Percentiles rank a stretch among this genome's conserved stretches.
Evolutionary conservation across 1,140 invertebrate species (phyloP).

Genomic region (Aphis craccivora): DNA sequence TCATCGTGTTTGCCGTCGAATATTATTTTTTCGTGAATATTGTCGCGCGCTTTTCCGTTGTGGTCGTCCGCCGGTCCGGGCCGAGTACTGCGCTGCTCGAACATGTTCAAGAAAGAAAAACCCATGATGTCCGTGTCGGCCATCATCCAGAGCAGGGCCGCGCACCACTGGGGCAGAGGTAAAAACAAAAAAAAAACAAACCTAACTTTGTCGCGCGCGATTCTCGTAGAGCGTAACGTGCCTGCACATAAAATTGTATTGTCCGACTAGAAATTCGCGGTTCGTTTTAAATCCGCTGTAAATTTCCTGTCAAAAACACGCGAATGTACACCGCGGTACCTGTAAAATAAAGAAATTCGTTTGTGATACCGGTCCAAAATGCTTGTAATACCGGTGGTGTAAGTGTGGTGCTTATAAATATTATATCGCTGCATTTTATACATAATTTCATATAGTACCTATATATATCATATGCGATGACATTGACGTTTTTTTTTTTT

Average conservation of each 20-base stretch:
- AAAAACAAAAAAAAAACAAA: conserved; percentile 50
- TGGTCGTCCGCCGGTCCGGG: not conserved
- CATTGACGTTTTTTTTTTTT: not conserved
- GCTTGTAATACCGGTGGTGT: not conserved
- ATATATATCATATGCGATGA: too few species aligned
- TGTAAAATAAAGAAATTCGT: not conserved
- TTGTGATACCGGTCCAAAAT: not conserved
- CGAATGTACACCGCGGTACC: not conserved
- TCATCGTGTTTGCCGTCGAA: not conserved
- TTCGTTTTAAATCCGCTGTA: not conserved
- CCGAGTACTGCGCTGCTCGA: not conserved
- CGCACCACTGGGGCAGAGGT: conserved; percentile 69
- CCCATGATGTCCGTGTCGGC: conserved; percentile 83
- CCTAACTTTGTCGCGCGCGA: not conserved
- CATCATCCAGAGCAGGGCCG: conserved; percentile 75
- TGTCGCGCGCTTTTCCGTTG: too few species aligned
- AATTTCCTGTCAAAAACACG: not conserved
- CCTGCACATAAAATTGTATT: too few species aligned
- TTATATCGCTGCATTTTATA: too few species aligned
- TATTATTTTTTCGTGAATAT: not conserved
- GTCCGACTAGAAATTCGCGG: not conserved
- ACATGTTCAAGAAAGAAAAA: conserved; percentile 82
- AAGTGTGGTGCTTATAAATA: not conserved
- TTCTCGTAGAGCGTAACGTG: too few species aligned
- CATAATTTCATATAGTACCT: not conserved